Evolutionary conservation across 2,888 invertebrate species (phyloP), one percentile per base, ranked within the genome.

Genomic region (Tenthredo scrophulariae): DNA sequence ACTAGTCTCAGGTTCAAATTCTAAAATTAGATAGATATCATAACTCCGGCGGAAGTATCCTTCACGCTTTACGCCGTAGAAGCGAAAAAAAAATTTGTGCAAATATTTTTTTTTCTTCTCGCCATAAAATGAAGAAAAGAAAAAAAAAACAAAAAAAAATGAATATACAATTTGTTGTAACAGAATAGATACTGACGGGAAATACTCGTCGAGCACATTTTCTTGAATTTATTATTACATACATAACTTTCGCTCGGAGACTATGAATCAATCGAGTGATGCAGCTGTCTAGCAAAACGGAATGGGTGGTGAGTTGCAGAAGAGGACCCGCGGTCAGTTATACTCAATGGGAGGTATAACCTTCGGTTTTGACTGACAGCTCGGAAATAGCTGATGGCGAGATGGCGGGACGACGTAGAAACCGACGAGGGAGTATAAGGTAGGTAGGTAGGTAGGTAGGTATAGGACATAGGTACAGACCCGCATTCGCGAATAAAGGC

Each of bases 361-460:
- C 83, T 83, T 83, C 83, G 83, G 43, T 83, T 83, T 70, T 80
- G 86, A 87, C 58, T 87, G 87, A 86, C 87, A 86, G 79, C 79
- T 86, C 86, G 85, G 85, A 87, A 85, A 86, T 84, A 86, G 84
- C 84, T 80, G 85, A 86, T 87, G 84, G 84, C 86, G 83, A 82
- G 86, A 86, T 54, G 86, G 86, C 85, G 86, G 54, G 85, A 85
- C 84, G 82, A 62, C 62, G 43, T 43, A 46, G 70, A 50, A 40
- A 80, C 40, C 40, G 10, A 37, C 79, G 65, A 85, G 79, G 67
- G 22, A 85, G 29, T 33, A 26, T 33, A n/a, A 77, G 40, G 72
- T 72, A 43, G 72, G 7, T 37, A 37, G 37, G 37, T 37, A 37
- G 37, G 37, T 37, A 29, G 29, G 2, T 29, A 77, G 40, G 72